These are phyloP conservation scores for Prochilodus magdalenae DNA, from an alignment of 2,113 vertebrate genomes.

Conservation along the genomic window DNA sequence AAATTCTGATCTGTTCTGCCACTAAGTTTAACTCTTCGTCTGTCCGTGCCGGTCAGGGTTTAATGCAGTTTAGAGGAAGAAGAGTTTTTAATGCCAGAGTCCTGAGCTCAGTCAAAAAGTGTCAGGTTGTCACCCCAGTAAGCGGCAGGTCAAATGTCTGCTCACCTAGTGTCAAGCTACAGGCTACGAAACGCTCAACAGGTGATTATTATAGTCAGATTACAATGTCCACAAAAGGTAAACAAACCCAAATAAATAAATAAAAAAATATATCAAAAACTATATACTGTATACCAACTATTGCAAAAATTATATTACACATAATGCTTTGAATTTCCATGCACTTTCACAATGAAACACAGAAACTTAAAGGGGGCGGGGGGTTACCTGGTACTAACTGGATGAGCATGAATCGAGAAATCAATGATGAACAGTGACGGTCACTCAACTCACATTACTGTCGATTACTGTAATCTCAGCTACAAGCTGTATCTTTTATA, in stretches of 20 bases:
- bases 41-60: too few species aligned
- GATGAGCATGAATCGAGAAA: conserved; percentile 5
- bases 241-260: not conserved
- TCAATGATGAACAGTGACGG: not conserved
- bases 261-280: too few species aligned
- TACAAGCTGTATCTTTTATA: too few species aligned
- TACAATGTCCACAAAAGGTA: not conserved
- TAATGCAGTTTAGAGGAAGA: too few species aligned
- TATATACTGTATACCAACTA: not conserved
- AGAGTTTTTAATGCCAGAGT: too few species aligned
- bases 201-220: not conserved
- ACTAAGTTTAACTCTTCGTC: too few species aligned
- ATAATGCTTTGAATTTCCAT: not conserved
- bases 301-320: not conserved
- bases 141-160: too few species aligned
- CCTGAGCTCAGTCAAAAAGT: too few species aligned
- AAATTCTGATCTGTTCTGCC: too few species aligned
- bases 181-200: not conserved
- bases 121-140: too few species aligned
- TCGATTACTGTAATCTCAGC: too few species aligned
- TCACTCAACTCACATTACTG: conserved; percentile 7
- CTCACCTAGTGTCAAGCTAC: not conserved
- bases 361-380: not conserved
- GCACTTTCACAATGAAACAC: conserved; percentile 2
- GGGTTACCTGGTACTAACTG: conserved; percentile 34